Percentiles rank a stretch among this genome's conserved stretches.
Conservation (phyloP, 53 echinoderm and acorn worm genomes). For the Actinopyga echinites region DNA sequence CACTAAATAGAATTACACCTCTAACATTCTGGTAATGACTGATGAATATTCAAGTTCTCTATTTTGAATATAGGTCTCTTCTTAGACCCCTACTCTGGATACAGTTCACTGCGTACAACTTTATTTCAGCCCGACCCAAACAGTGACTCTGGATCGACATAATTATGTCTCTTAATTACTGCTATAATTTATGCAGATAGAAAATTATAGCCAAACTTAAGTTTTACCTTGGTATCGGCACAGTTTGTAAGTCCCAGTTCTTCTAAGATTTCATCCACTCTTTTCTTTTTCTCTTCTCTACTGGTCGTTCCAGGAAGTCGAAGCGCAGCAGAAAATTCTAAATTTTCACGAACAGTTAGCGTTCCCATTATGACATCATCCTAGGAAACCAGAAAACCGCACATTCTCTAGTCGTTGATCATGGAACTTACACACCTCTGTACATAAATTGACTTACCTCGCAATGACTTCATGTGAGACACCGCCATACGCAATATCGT, state of each 20-base stretch:
- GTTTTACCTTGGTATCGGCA: slow-evolving; percentile 83
- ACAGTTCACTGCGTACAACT: no score
- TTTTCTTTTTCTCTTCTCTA: slow-evolving; percentile 61
- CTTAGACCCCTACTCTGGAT: no score
- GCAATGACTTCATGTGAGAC: slow-evolving; percentile 96
- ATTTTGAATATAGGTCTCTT: no score
- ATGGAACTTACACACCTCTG: no score
- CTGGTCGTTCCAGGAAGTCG: slow-evolving; percentile 65
- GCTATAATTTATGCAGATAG: no score
- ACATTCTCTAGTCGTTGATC: not conserved
- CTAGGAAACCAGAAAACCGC: slow-evolving; percentile 26
- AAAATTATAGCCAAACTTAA: no score
- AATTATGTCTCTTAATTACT: no score
- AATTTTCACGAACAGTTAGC: slow-evolving; percentile 85
- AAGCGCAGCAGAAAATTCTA: slow-evolving; percentile 83
- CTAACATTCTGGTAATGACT: no score
- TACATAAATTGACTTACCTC: slow-evolving; percentile 57
- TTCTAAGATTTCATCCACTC: slow-evolving; percentile 78
- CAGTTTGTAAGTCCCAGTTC: slow-evolving; percentile 77
- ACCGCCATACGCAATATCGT: slow-evolving; percentile 98
- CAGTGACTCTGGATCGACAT: no score
- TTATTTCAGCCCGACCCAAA: no score
- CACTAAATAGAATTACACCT: no score
- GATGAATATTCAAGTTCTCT: no score
- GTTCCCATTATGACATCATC: slow-evolving; percentile 99